These are phyloP conservation scores for Orthosia incerta DNA, from an alignment of 2,888 invertebrate genomes.

Conservation along the genomic window DNA sequence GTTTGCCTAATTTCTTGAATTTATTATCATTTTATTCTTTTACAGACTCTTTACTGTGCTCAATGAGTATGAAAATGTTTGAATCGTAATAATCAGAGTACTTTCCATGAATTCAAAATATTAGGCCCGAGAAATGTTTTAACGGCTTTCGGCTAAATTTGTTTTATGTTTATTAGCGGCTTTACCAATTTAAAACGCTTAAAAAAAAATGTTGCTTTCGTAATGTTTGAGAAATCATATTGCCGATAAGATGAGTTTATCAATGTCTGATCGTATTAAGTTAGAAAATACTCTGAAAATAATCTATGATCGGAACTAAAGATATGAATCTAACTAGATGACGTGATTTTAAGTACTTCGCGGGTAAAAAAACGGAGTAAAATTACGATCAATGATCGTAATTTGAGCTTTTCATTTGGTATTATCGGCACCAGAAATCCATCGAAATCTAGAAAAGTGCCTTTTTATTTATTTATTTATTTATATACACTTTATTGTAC, in stretches of 20 bases:
- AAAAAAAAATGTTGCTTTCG: slow-evolving; percentile 2
- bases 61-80: slow-evolving; percentile 68
- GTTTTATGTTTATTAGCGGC: slow-evolving; percentile 1
- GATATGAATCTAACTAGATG: no score
- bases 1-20: slow-evolving; percentile 75
- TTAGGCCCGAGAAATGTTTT: slow-evolving; percentile 37
- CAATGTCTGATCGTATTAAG: background rate
- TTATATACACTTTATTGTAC: no score
- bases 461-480: no score
- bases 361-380: no score
- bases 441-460: no score
- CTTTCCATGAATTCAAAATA: slow-evolving; percentile 51
- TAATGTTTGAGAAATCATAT: background rate
- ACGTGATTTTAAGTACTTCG: no score
- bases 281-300: background rate
- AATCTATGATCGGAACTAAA: background rate
- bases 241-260: background rate
- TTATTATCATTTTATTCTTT: slow-evolving; percentile 71
- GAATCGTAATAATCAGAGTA: slow-evolving; percentile 60
- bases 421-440: no score
- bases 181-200: slow-evolving; percentile 5
- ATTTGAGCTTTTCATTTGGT: no score
- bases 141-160: slow-evolving; percentile 11
- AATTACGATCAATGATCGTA: no score
- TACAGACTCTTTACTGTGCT: slow-evolving; percentile 59